These are phyloP conservation scores for Platyura marginata DNA, from an alignment of 1,140 invertebrate species.

Conservation along the genomic window DNA sequence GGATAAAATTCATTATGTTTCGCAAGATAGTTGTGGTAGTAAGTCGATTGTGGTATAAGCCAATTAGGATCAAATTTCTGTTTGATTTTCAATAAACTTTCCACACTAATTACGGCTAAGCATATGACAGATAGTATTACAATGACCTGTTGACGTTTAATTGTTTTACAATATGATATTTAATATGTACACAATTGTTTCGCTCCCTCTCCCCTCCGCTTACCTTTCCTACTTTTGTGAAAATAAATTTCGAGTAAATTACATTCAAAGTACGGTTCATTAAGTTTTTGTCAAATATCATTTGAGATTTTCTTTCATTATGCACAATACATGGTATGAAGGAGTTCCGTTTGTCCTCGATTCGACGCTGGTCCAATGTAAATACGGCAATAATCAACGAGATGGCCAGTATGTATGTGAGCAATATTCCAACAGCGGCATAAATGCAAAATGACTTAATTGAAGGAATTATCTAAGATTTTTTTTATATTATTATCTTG, in stretches of 20 bases:
- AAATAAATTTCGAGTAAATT: conserved; percentile 13
- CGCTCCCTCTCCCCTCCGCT: too few relatives aligned
- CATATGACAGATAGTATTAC: conserved; percentile 36
- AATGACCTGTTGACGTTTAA: conserved; percentile 40
- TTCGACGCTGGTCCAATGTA: conserved; percentile 44
- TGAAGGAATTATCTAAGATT: conserved; percentile 49
- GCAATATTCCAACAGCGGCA: conserved; percentile 46
- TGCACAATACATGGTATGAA: conserved; percentile 43
- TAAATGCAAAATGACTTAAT: conserved; percentile 59
- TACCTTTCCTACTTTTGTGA: conserved; percentile 16
- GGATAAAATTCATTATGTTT: conserved; percentile 37
- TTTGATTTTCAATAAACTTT: conserved; percentile 38
- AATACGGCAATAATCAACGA: conserved; percentile 65
- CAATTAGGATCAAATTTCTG: conserved; percentile 61
- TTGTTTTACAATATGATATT: too few relatives aligned
- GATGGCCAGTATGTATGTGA: conserved; percentile 53
- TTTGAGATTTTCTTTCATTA: conserved; percentile 26
- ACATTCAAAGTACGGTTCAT: not conserved
- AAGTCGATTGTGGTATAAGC: conserved; percentile 52
- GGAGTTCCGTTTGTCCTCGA: conserved; percentile 42
- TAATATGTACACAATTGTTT: too few relatives aligned
- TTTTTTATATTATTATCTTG: too few relatives aligned
- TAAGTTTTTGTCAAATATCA: conserved; percentile 1
- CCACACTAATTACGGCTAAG: conserved; percentile 35
- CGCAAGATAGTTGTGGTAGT: conserved; percentile 42